phyloP scores from a whole-genome alignment of 2,113 vertebrate species.

The Sinocyclocheilus grahami region DNA sequence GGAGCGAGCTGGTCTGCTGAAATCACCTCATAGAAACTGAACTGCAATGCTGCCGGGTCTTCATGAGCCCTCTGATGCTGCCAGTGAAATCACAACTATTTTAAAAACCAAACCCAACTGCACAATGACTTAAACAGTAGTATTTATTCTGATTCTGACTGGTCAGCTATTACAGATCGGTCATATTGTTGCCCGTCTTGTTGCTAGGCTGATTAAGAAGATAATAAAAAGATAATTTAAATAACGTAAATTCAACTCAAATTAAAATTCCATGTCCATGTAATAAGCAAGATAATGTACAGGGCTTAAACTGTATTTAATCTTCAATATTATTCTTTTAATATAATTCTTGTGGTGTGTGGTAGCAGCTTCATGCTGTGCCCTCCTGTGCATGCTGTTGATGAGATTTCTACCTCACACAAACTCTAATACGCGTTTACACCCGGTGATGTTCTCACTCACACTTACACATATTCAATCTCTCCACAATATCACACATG shows the following conservation, averaged over 20 bases:
- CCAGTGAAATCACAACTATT: slow-evolving; percentile 21
- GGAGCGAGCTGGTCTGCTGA: slow-evolving; percentile 83
- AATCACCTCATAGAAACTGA: slow-evolving; percentile 94
- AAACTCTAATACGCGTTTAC: background rate
- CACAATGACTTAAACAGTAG: background rate
- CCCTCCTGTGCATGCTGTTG: slow-evolving; percentile 54
- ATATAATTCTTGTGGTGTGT: background rate
- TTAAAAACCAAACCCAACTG: background rate
- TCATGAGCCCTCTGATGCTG: slow-evolving; percentile 94
- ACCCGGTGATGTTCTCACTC: slow-evolving; percentile 26
- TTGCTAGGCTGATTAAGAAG: too few species aligned
- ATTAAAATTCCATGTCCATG: background rate
- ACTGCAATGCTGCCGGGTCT: slow-evolving; percentile 86
- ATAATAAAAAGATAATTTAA: too few species aligned
- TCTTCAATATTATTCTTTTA: background rate
- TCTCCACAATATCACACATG: slow-evolving; percentile 20
- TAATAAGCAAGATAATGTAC: background rate
- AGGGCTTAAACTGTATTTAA: background rate
- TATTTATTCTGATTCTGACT: too few species aligned
- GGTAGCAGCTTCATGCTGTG: slow-evolving; percentile 47
- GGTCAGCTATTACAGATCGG: too few species aligned
- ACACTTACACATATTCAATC: slow-evolving; percentile 36
- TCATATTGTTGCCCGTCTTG: too few species aligned
- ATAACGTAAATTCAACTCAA: too few species aligned
- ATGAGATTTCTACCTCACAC: slow-evolving; percentile 54